phyloP scores from a whole-genome alignment of 2,797 vertebrate species.

The Podarcis siculus region DNA sequence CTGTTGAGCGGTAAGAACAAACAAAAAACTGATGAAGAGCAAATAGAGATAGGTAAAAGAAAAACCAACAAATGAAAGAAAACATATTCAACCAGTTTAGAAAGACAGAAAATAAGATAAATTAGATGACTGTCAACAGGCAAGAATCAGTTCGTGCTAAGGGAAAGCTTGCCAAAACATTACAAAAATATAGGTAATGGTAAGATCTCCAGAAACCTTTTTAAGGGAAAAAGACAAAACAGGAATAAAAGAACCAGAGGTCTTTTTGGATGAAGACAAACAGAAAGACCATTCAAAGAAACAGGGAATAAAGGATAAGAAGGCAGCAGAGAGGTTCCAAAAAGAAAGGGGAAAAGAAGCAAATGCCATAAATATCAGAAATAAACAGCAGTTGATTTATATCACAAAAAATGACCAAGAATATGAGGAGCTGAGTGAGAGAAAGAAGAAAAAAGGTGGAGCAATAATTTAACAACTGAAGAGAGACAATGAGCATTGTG shows the following conservation, averaged over 20 bases:
- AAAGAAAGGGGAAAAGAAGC: background rate
- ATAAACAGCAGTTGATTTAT: background rate
- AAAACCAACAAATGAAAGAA: background rate
- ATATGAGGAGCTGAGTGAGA: background rate
- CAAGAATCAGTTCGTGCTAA: too few species aligned
- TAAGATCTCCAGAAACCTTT: background rate
- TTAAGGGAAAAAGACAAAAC: background rate
- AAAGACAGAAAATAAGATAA: background rate
- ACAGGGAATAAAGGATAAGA: background rate
- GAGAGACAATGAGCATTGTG: background rate
- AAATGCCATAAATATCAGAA: background rate
- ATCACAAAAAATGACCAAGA: background rate
- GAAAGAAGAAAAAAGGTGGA: background rate
- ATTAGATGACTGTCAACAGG: background rate
- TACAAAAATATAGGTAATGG: background rate
- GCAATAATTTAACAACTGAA: background rate
- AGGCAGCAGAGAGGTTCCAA: background rate
- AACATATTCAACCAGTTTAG: background rate
- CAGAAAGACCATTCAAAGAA: background rate
- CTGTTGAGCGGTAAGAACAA: background rate
- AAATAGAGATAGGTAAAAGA: background rate
- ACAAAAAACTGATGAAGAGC: background rate
- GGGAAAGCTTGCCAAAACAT: too few species aligned
- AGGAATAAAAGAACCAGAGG: background rate
- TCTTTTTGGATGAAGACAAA: background rate